Evolutionary conservation across 2,888 invertebrate species (phyloP).

Genomic region (Abscondita cerata): DNA sequence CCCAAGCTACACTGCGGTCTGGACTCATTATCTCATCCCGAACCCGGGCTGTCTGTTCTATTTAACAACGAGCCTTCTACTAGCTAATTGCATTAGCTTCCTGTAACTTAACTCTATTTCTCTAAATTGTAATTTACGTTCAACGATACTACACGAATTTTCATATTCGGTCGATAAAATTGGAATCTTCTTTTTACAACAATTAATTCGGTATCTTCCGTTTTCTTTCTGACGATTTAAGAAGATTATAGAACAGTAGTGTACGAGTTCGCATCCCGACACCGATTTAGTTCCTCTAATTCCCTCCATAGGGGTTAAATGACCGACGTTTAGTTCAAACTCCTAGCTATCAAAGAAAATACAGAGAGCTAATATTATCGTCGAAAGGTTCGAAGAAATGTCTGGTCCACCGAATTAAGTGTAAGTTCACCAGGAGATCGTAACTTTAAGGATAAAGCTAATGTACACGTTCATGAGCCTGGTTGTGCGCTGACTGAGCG

Average conservation of each 20-base stretch:
- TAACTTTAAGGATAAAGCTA: slow-evolving; percentile 48
- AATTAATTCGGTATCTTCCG: slow-evolving; percentile 41
- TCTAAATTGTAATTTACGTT: slow-evolving; percentile 49
- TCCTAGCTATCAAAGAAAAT: slow-evolving; percentile 44
- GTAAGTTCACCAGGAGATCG: slow-evolving; percentile 46
- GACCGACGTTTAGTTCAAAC: slow-evolving; percentile 46
- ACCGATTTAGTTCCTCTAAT: slow-evolving; percentile 48
- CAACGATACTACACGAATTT: slow-evolving; percentile 24
- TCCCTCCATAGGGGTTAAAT: slow-evolving; percentile 48
- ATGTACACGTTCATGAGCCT: slow-evolving; percentile 42
- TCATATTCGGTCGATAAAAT: slow-evolving; percentile 11
- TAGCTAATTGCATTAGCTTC: slow-evolving; percentile 52
- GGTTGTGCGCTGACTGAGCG: slow-evolving; percentile 44
- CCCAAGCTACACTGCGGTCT: slow-evolving; percentile 46
- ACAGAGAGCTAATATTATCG: slow-evolving; percentile 35
- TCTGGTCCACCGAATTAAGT: slow-evolving; percentile 42
- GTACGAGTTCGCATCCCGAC: slow-evolving; percentile 45
- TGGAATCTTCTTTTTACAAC: slow-evolving; percentile 22
- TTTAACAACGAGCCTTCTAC: slow-evolving; percentile 52
- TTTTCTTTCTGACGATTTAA: slow-evolving; percentile 39
- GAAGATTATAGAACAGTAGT: slow-evolving; percentile 45
- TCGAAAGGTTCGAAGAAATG: slow-evolving; percentile 39
- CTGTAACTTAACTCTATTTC: slow-evolving; percentile 48
- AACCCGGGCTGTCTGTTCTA: slow-evolving; percentile 45
- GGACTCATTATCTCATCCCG: slow-evolving; percentile 48